Base-by-base conservation (phyloP, 2,113 vertebrate genomes). In the Recurvirostra avosetta region DNA sequence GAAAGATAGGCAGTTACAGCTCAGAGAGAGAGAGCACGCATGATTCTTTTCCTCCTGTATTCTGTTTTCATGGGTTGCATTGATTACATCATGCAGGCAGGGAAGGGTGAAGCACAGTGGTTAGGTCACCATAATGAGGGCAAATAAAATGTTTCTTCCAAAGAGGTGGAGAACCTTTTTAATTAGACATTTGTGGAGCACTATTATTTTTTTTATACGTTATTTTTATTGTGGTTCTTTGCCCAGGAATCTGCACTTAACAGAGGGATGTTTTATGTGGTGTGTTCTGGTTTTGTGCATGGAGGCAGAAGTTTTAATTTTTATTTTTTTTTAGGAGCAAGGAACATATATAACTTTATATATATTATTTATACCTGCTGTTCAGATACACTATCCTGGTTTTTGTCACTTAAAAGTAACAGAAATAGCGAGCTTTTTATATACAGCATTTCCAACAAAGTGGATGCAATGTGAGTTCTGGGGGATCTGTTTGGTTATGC, bases 81-180 rank as follows among this genome's bases (percentile, higher is more conserved):
- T 95, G 88, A 75, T 96, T 91, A 81, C 66, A 94, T 82, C 87
- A 83, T 61, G 75, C 77, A 74, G 45, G 71, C 95, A 94, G 92
- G 88, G 56, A 73, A 90, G 74, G 90, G 93, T 94, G 91, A 97
- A 96, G 79, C 45, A n/a, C 53, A 26, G 67, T 96, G 92, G 70
- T 97, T 97, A 97, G 94, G 90, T 96, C 94, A 96, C 92, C 72
- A 86, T 97, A 98, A 97, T 93, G 87, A 98, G 92, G 87, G 88
- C 92, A 97, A 96, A 98, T 97, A 97, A 97, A 98, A 96, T 89
- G 66, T 96, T 97, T 97, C 95, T 96, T 93, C 86, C 92, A 93
- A 96, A 96, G 86, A 98, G 78, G 94, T 90, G 79, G 90, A 97
- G 73, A 79, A 65, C 73, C 9, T 94, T 92, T 96, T 97, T 97